phyloP scores from a whole-genome alignment of 2,113 vertebrate genomes.

The Muntiacus reevesi region DNA sequence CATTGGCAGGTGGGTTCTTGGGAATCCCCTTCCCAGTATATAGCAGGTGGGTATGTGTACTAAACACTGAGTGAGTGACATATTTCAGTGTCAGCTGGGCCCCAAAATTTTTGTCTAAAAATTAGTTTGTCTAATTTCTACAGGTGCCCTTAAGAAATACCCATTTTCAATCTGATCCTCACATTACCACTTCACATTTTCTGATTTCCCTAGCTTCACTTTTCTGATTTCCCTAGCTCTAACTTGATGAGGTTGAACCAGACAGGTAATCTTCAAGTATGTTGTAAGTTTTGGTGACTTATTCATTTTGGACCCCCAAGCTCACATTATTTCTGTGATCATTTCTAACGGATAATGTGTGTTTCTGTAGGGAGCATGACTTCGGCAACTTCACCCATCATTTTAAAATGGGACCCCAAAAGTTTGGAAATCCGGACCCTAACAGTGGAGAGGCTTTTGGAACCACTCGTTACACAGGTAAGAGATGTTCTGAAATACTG shows the following conservation, averaged over 20 bases:
- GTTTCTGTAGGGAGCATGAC: conserved; percentile 82
- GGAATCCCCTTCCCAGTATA: not conserved
- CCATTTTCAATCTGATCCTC: not conserved
- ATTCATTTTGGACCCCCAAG: not conserved
- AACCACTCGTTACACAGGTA: conserved; percentile 98
- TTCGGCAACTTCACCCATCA: conserved; percentile 94
- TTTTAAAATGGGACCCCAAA: conserved; percentile 99
- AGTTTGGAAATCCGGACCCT: conserved; percentile 98
- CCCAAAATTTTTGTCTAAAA: too few relatives aligned
- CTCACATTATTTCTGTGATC: not conserved
- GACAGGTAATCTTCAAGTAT: not conserved
- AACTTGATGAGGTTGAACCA: not conserved
- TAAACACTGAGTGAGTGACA: not conserved
- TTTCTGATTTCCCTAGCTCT: not conserved
- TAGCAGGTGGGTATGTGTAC: not conserved
- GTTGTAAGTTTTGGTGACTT: not conserved
- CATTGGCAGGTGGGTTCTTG: not conserved
- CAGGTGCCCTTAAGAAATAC: not conserved
- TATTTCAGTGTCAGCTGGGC: not conserved
- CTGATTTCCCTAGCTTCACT: not conserved
- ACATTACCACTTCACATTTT: not conserved
- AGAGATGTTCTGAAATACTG: conserved; percentile 31
- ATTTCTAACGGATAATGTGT: conserved; percentile 6
- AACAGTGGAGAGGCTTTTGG: conserved; percentile 95
- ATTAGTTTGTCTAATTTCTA: not conserved